A percentile compares a stretch with the other conserved stretches of the same genome.
Evolutionary conservation across 35 echinoderm and acorn worm species (phyloP).

Genomic region (Diadema setosum): DNA sequence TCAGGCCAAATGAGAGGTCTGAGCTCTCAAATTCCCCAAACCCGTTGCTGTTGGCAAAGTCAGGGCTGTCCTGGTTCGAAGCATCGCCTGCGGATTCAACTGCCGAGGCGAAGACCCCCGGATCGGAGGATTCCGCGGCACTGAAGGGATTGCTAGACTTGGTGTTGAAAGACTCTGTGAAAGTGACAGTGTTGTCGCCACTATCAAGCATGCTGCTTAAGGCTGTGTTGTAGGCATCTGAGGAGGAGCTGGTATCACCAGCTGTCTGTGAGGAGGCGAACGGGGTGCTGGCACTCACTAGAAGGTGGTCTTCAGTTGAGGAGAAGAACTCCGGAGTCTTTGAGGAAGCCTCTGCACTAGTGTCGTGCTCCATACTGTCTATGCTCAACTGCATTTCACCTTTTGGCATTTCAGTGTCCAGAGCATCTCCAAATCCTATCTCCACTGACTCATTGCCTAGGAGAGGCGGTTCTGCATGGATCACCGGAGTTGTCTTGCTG

Average conservation of each 20-base stretch:
- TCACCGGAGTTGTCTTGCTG: background rate
- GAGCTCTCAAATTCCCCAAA: slow-evolving; percentile 24
- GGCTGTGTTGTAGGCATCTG: slow-evolving; percentile 17
- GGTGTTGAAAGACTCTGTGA: slow-evolving; percentile 11
- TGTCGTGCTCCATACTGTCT: background rate
- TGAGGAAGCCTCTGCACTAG: background rate
- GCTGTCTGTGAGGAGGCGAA: background rate
- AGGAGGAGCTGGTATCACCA: background rate
- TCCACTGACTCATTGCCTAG: background rate
- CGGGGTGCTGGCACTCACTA: slow-evolving; percentile 31
- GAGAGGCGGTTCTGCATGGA: background rate
- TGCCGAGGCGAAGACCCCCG: background rate
- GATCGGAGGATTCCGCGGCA: background rate
- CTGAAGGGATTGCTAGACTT: background rate
- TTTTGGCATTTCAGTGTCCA: background rate
- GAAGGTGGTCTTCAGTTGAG: background rate
- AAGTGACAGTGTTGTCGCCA: background rate
- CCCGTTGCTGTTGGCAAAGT: background rate
- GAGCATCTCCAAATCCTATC: background rate
- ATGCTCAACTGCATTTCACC: background rate
- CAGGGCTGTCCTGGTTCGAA: background rate
- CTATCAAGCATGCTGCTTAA: background rate
- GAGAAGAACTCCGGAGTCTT: background rate
- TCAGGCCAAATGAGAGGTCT: background rate
- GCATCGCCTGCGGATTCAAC: slow-evolving; percentile 19